Base-by-base conservation (phyloP, 2,888 invertebrate genomes). In the Lasioglossum calceatum region DNA sequence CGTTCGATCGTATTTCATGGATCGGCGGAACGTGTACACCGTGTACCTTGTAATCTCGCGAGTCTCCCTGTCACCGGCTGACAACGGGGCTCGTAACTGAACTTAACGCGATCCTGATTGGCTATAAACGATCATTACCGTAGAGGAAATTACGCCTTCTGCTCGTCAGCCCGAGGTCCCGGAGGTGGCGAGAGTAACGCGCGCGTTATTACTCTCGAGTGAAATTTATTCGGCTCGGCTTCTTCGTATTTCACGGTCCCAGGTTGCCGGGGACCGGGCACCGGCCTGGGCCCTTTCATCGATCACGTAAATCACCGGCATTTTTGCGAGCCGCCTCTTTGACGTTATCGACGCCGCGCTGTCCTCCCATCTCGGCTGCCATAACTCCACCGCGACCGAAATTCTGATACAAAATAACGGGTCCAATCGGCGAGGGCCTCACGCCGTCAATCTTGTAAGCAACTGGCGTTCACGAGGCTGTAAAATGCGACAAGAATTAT, bases 121-220 rank as follows among this genome's bases (percentile, higher is more conserved):
- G 90, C 89, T 86, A 89, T 92, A 93, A 93, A 93, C 87, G 92
- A 90, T 92, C 91, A 88, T 93, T 92, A 92, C 88, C 85, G 87
- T 82, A 78, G 79, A 78, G 87, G 47, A 89, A 88, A 89, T 90
- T 90, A 81, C 81, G 42, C 54, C 75, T 75, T 77, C 42, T 61
- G 78, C 85, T 82, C 84, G 77, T 83, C 88, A 83, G 42, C 50
- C 64, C 61, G 47, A 39, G 42, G 79, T 81, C 44, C 27, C 64
- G 50, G 8, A 14, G 27, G 70, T 39, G 42, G 44, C 27, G 10
- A 14, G 72, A 61, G 81, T 32, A 67, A 36, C 67, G 32, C 81
- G 76, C 61, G 32, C 67, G 79, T 86, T 82, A 79, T 89, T 87
- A 77, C 50, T 16, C 61, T 81, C 44, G 42, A n/a, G 61, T 10